Base-by-base conservation (phyloP, 2,797 vertebrate genomes). In the Pangasius larnaudii region DNA sequence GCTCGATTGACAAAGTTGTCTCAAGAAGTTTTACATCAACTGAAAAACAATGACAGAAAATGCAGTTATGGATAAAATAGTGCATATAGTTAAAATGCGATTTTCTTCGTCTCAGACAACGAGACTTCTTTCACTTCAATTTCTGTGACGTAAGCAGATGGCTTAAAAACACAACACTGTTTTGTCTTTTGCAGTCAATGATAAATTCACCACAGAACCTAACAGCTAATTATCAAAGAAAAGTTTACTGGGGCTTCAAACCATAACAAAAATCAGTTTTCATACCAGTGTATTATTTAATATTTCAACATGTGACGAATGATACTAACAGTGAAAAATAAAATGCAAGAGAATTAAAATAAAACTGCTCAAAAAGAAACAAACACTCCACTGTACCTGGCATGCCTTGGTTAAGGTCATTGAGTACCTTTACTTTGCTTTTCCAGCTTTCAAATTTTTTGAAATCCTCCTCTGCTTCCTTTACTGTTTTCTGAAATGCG, bases 11-110 rank as follows among this genome's bases (percentile, higher is more conserved):
- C 71, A 69, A 84, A 18, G 30, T 67, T 77, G 75, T 22, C 30
- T 58, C 80, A 10, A 90, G 83, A 6, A 22, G 58, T 14, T 53
- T 22, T 22, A 63, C 51, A 72, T 90, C 85, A 84, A 90, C 90
- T 90, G 71, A n/a, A 89, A 61, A 81, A 59, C 30, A 81, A 13
- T 58, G 1, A 39, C 2, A 27, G 53, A 84, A 61, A 49, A 77
- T 49, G 27, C 0, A 67, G 19, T 84, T 53, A 19, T 69, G 9
- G 2, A 63, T 18, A 63, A 63, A 65, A 63, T 5, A 13, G 19
- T 58, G 42, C 39, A 39, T 39, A 61, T 61, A 61, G 19, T 61
- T 61, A 61, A 61, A 61, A 65, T 39, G 36, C 6, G 42, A 22
- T 72, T 72, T 19, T 42, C 19, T 39, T 72, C 3, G 3, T 36